Conservation (phyloP, 2,113 vertebrate species). For the Bambusicola thoracicus region DNA sequence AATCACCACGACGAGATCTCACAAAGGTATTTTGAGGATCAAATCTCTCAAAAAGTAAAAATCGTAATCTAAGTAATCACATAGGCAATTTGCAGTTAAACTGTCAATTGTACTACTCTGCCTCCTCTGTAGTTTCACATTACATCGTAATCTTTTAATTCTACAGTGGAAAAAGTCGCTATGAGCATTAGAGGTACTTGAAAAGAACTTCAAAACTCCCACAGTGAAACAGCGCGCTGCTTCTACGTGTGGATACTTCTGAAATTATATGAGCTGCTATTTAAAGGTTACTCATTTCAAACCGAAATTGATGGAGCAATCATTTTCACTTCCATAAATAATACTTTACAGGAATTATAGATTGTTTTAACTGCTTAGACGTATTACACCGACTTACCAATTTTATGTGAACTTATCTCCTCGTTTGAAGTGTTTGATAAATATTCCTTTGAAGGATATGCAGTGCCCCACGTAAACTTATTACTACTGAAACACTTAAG, state of each 20-base stretch:
- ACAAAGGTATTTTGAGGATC: neutral
- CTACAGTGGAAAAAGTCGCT: neutral
- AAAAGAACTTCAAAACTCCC: neutral
- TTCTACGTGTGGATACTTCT: neutral
- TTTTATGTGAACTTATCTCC: neutral
- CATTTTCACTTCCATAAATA: neutral
- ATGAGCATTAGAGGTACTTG: neutral
- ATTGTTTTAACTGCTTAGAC: neutral
- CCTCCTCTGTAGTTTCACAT: neutral
- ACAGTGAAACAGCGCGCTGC: neutral
- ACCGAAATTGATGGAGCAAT: neutral
- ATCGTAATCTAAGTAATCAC: neutral
- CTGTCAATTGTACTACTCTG: neutral
- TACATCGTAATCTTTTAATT: neutral
- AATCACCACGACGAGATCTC: neutral
- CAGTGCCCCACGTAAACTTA: neutral
- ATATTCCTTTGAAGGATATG: neutral
- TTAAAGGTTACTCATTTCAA: conserved; percentile 3
- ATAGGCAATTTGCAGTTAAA: neutral
- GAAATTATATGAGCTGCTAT: conserved; percentile 40
- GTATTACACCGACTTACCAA: neutral
- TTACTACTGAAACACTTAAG: neutral
- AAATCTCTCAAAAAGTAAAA: neutral
- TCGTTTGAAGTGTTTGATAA: neutral
- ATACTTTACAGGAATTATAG: neutral